phyloP scores from a whole-genome alignment of 2,888 invertebrate genomes.

The Epistrophe eligans region DNA sequence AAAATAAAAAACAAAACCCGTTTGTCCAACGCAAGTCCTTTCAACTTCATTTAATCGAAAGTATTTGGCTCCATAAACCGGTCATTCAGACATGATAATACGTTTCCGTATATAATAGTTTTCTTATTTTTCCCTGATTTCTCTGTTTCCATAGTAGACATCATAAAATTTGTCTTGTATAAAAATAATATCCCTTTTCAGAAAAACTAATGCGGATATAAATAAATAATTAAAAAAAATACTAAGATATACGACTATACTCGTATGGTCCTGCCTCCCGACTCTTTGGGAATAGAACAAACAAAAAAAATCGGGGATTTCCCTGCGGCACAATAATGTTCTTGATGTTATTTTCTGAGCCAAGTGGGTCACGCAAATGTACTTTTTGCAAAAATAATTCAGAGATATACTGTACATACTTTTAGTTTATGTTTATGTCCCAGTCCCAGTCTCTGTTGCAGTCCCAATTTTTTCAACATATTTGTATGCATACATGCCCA shows the following conservation, averaged over 20 bases:
- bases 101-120: constrained; percentile 54
- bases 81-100: constrained; percentile 63
- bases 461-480: constrained; percentile 1
- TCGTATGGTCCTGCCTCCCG: constrained; percentile 9
- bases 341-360: constrained; percentile 32
- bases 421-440: constrained; percentile 13
- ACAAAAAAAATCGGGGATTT: constrained; percentile 12
- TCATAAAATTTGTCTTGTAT: not conserved
- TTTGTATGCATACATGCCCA: not conserved
- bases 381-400: constrained; percentile 40
- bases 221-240: constrained; percentile 13
- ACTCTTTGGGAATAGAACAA: not conserved
- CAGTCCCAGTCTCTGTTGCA: constrained; percentile 10
- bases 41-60: constrained; percentile 72
- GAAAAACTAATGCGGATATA: constrained; percentile 43
- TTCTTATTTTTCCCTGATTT: not conserved
- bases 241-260: not conserved
- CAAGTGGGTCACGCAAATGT: constrained; percentile 68
- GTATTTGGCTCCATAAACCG: constrained; percentile 67
- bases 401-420: constrained; percentile 9
- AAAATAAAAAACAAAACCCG: constrained; percentile 1
- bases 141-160: not conserved
- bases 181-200: constrained; percentile 23
- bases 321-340: constrained; percentile 45
- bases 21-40: constrained; percentile 53